Evolutionary conservation across 2,888 invertebrate species (phyloP).

Genomic region (Oconnorella tubifera): DNA sequence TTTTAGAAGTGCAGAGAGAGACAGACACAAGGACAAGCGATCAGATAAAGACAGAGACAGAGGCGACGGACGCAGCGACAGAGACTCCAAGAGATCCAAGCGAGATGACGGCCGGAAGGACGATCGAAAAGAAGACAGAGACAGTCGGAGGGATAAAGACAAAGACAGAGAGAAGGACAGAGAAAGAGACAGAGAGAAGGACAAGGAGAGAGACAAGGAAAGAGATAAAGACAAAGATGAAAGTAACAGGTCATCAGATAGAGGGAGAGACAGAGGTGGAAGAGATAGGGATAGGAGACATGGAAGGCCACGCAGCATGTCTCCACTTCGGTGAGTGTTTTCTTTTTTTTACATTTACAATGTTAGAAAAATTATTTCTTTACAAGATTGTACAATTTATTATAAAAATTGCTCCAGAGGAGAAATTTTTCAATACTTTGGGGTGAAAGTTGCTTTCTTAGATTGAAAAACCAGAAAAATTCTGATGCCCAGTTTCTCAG

Average conservation of each 20-base stretch:
- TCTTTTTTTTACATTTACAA: too few relatives aligned
- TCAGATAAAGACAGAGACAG: slow-evolving; percentile 16
- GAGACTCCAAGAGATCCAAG: slow-evolving; percentile 26
- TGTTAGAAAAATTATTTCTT: too few relatives aligned
- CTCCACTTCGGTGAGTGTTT: slow-evolving; percentile 16
- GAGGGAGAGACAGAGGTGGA: too few relatives aligned
- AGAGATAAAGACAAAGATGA: slow-evolving; percentile 10
- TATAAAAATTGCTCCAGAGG: too few relatives aligned
- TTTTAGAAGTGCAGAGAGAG: slow-evolving; percentile 1
- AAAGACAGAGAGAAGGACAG: slow-evolving; percentile 17
- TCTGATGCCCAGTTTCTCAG: too few relatives aligned
- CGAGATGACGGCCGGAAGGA: slow-evolving; percentile 23
- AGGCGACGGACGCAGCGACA: slow-evolving; percentile 53
- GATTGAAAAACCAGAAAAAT: too few relatives aligned
- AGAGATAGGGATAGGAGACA: slow-evolving; percentile 5
- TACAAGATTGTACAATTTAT: too few relatives aligned
- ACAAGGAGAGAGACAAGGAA: too few relatives aligned
- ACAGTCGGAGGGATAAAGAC: slow-evolving; percentile 31
- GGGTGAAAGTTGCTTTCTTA: too few relatives aligned
- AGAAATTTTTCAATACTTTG: too few relatives aligned
- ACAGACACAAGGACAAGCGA: slow-evolving; percentile 5
- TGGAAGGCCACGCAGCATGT: slow-evolving; percentile 17
- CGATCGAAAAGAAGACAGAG: slow-evolving; percentile 47
- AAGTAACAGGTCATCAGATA: too few relatives aligned
- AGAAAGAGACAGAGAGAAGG: slow-evolving; percentile 18